Conservation (phyloP, 2,797 vertebrate species). For the Ciconia nigra region DNA sequence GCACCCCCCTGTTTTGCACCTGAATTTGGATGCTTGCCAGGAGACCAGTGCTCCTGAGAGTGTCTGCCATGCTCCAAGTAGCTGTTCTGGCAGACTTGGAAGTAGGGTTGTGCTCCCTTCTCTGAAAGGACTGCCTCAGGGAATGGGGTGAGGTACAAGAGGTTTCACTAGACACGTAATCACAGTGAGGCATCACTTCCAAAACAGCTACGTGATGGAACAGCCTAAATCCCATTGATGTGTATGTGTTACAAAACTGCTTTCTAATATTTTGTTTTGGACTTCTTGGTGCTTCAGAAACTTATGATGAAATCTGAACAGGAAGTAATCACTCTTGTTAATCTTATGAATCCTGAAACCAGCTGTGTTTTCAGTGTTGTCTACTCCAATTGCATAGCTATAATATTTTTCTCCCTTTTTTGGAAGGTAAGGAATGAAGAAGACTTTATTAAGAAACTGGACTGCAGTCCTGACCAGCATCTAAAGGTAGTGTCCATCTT, state of each 20-base stretch:
- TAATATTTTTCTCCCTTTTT: neutral
- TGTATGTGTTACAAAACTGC: neutral
- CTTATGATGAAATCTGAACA: neutral
- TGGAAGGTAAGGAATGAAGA: constrained; percentile 89
- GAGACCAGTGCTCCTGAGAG: neutral
- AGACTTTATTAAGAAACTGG: constrained; percentile 89
- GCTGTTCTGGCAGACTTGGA: neutral
- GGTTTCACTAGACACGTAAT: neutral
- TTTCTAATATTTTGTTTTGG: neutral
- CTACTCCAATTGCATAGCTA: neutral
- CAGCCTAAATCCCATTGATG: neutral
- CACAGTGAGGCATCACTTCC: neutral
- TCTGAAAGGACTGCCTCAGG: neutral
- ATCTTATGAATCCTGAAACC: neutral
- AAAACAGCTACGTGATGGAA: neutral
- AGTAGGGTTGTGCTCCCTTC: neutral
- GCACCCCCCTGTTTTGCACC: neutral
- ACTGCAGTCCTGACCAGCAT: constrained; percentile 89
- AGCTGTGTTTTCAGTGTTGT: neutral
- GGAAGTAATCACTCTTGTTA: neutral
- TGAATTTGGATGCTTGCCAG: neutral
- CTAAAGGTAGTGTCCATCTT: constrained; percentile 98
- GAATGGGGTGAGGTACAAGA: neutral
- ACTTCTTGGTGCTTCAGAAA: neutral
- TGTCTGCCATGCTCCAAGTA: neutral